Evolutionary conservation across 2,888 invertebrate genomes (phyloP), one percentile per base, ranked within the genome.

Genomic region (Tetragonisca angustula): DNA sequence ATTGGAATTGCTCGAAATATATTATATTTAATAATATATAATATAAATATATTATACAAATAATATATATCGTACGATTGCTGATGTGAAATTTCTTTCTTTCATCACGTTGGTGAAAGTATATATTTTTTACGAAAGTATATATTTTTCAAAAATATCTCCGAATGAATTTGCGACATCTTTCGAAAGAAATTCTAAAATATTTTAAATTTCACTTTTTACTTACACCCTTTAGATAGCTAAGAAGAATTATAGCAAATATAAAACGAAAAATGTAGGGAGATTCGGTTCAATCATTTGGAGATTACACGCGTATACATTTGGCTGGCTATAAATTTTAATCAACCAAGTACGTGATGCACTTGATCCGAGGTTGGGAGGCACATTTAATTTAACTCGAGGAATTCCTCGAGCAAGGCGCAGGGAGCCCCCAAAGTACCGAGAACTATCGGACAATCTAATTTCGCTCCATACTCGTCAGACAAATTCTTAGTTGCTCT

Each of bases 381-480:
- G 15, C 56, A 59, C 24, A 59, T 59, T 59, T 59, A 59, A 59
- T 59, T 59, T 15, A n/a, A 59, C n/a, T 59, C 24, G 56, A 43
- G 56, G n/a, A 59, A 59, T 59, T 59, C 5, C n/a, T n/a, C 56
- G n/a, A 59, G n/a, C 56, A 59, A 59, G 15, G 15, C 15, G 15
- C n/a, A 59, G n/a, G 56, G 5, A 24, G 43, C 9, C 15, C 5
- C 5, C 56, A n/a, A 15, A 59, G 56, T 15, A 59, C 1, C 43
- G 52, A 36, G 56, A 24, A 27, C 15, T 9, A 32, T 54, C 54
- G 54, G 32, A 54, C 43, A 43, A 43, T 59, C 71, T 43, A 59
- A 71, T 71, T 71, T 59, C 19, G 13, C 59, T 54, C 19, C 52
- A 32, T 32, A 54, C 72, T 75, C 65, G 24, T 36, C 64, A 21